A percentile compares a stretch with the other conserved stretches of the same genome.
phyloP scores from a whole-genome alignment of 1,140 invertebrate species.

The Heliconius nattereri region DNA sequence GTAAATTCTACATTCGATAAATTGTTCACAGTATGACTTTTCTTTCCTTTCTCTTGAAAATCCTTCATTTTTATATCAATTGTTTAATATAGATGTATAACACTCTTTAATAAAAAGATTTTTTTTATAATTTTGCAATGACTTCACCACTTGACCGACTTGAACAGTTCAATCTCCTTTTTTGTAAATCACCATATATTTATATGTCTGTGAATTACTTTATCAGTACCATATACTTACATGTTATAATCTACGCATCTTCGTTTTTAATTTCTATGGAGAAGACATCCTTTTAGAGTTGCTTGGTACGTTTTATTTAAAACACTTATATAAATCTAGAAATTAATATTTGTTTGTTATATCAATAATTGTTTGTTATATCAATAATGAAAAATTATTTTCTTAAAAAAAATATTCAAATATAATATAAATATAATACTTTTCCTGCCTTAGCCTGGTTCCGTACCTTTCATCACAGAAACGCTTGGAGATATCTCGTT shows the following conservation, averaged over 20 bases:
- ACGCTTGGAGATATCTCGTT: too few species aligned
- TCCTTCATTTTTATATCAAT: slow-evolving; percentile 29
- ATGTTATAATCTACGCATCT: slow-evolving; percentile 7
- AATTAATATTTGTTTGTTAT: too few species aligned
- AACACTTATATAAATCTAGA: too few species aligned
- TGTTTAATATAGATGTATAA: background rate
- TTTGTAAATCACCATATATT: background rate
- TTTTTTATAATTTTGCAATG: background rate
- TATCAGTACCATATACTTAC: slow-evolving; percentile 10
- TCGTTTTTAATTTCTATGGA: background rate
- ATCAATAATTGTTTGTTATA: too few species aligned
- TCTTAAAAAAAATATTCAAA: too few species aligned
- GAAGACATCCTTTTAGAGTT: too few species aligned
- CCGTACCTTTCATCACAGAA: too few species aligned
- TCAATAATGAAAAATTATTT: too few species aligned
- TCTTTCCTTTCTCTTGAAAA: slow-evolving; percentile 36
- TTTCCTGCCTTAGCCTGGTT: too few species aligned
- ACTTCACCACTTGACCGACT: background rate
- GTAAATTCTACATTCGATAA: slow-evolving; percentile 46
- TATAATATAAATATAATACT: too few species aligned
- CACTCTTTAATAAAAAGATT: background rate
- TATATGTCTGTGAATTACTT: slow-evolving; percentile 3
- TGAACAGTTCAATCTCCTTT: background rate
- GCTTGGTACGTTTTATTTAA: too few species aligned
- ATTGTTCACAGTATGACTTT: slow-evolving; percentile 45